Conservation (phyloP, 2,888 invertebrate species). For the Andrena chrysosceles region DNA sequence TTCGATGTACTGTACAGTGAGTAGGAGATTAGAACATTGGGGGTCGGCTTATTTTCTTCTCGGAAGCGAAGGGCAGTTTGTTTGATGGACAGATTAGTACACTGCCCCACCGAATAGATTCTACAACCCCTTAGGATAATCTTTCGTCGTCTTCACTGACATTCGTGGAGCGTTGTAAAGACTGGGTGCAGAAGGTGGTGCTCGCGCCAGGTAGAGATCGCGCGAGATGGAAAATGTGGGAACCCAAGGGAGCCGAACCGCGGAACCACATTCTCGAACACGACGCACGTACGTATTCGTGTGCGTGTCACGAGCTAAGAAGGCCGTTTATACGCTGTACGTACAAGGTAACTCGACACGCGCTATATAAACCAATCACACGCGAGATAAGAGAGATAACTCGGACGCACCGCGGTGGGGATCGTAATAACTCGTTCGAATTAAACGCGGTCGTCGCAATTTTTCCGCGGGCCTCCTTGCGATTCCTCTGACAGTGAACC, state of each 20-base stretch:
- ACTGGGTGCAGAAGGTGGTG: neutral
- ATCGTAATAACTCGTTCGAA: slow-evolving; percentile 30
- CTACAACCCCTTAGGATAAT: too few relatives aligned
- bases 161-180: neutral
- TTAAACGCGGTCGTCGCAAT: slow-evolving; percentile 4
- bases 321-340: slow-evolving; percentile 60
- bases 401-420: slow-evolving; percentile 8
- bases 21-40: neutral
- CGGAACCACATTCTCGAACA: slow-evolving; percentile 46
- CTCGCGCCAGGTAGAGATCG: neutral
- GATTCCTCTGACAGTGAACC: neutral
- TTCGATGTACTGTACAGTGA: slow-evolving; percentile 1
- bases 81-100: slow-evolving; percentile 8
- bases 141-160: too few relatives aligned
- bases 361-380: slow-evolving; percentile 59
- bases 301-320: slow-evolving; percentile 56
- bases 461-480: slow-evolving; percentile 16
- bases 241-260: slow-evolving; percentile 17
- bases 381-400: slow-evolving; percentile 57
- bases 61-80: slow-evolving; percentile 19
- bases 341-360: slow-evolving; percentile 54
- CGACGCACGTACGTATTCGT: slow-evolving; percentile 37
- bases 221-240: slow-evolving; percentile 48
- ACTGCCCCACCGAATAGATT: too few relatives aligned
- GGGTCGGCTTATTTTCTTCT: slow-evolving; percentile 35